These are phyloP conservation scores for Chrysogorgia sp. DNA, from an alignment of 92 coral and sea anemone species.

Conservation along the genomic window DNA sequence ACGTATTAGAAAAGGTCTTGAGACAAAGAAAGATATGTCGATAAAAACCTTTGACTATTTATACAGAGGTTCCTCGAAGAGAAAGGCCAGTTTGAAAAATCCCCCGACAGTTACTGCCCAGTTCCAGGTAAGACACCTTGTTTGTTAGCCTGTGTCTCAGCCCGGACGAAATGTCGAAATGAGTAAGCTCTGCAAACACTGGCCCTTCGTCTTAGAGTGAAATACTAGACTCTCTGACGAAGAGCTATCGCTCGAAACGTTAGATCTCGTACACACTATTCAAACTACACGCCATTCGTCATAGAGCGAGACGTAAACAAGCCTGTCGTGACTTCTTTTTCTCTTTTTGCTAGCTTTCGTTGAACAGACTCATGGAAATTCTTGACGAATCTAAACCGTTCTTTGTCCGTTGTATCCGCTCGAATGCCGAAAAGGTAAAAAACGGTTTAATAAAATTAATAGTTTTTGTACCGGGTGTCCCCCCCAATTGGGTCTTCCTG, in stretches of 20 bases:
- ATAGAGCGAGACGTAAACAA: neutral
- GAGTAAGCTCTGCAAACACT: too few species aligned
- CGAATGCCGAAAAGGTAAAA: constrained; percentile 93
- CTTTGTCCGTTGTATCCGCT: constrained; percentile 95
- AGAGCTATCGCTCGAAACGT: too few species aligned
- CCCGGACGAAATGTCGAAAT: too few species aligned
- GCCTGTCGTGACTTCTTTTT: neutral
- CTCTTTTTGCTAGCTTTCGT: constrained; percentile 70
- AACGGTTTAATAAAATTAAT: too few species aligned
- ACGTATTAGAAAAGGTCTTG: constrained; percentile 88
- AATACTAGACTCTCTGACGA: too few species aligned
- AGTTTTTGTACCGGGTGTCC: too few species aligned
- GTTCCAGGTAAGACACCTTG: constrained; percentile 97
- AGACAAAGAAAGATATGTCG: constrained; percentile 98
- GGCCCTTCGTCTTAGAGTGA: too few species aligned
- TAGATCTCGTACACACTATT: too few species aligned
- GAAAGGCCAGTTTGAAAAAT: constrained; percentile 92
- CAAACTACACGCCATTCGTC: neutral
- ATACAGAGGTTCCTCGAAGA: constrained; percentile 66
- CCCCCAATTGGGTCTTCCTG: too few species aligned
- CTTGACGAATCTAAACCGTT: constrained; percentile 94
- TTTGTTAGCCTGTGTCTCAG: too few species aligned
- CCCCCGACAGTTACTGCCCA: constrained; percentile 99
- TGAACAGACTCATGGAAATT: constrained; percentile 91
- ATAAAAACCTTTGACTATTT: constrained; percentile 89